Evolutionary conservation across 2,113 vertebrate genomes (phyloP).

Genomic region (Forbesichthys papilliferus): DNA sequence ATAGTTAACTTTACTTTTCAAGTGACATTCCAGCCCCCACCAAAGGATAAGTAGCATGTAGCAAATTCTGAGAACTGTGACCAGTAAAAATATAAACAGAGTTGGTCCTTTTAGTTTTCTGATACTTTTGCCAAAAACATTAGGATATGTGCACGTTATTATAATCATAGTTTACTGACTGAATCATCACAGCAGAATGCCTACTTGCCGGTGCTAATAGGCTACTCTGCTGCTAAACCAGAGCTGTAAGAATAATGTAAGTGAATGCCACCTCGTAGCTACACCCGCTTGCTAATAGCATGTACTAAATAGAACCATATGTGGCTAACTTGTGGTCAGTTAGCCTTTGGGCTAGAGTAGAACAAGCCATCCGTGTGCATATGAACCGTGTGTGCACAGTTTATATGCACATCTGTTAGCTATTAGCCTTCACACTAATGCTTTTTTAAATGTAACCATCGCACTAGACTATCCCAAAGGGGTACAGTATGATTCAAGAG

Average conservation of each 20-base stretch:
- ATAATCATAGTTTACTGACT: too few relatives aligned
- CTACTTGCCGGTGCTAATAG: too few relatives aligned
- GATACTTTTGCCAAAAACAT: neutral
- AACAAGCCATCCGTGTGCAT: constrained; percentile 14
- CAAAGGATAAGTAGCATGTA: too few relatives aligned
- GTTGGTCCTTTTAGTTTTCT: neutral
- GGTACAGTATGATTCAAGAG: constrained; percentile 10
- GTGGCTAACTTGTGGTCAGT: constrained; percentile 47
- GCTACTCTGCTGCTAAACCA: neutral
- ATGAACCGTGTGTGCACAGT: constrained; percentile 2
- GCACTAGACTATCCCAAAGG: constrained; percentile 27
- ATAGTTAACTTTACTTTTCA: too few relatives aligned
- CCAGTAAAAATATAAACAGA: neutral
- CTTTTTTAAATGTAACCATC: constrained; percentile 34
- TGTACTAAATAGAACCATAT: constrained; percentile 51
- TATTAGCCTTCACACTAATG: constrained; percentile 40
- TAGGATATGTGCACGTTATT: neutral
- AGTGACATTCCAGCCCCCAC: too few relatives aligned
- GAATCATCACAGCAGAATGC: too few relatives aligned
- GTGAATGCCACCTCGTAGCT: constrained; percentile 11
- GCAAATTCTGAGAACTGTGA: neutral
- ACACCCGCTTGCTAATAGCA: constrained; percentile 16
- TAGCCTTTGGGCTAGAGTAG: constrained; percentile 15
- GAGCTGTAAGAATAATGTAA: neutral
- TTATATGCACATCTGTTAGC: constrained; percentile 43